Conservation (phyloP, 2,113 vertebrate species). For the Sander vitreus region DNA sequence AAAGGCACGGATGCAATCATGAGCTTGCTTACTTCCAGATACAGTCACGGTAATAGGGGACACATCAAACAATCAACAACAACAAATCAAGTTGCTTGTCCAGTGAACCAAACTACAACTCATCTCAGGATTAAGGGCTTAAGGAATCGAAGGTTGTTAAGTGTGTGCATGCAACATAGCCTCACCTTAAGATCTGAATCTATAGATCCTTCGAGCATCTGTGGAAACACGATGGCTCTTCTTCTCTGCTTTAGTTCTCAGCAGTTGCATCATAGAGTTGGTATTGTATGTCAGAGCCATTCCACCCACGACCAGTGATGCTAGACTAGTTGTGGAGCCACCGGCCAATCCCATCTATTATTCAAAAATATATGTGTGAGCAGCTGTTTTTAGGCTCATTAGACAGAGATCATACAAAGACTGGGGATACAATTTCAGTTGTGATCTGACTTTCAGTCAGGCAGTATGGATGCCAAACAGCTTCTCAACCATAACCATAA, state of each 20-base stretch:
- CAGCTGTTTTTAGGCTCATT: slow-evolving; percentile 67
- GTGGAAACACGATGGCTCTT: background rate
- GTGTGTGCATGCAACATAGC: slow-evolving; percentile 19
- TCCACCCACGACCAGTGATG: slow-evolving; percentile 37
- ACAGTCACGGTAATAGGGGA: slow-evolving; percentile 18
- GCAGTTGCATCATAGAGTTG: slow-evolving; percentile 18
- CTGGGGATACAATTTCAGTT: slow-evolving; percentile 41
- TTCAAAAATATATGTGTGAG: slow-evolving; percentile 66
- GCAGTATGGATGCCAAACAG: background rate
- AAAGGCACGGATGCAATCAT: slow-evolving; percentile 47
- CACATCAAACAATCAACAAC: no score
- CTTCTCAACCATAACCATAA: slow-evolving; percentile 10
- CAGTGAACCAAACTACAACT: slow-evolving; percentile 29
- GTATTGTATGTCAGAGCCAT: slow-evolving; percentile 37
- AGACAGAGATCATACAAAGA: slow-evolving; percentile 41
- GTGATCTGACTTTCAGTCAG: slow-evolving; percentile 25
- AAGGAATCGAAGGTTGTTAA: slow-evolving; percentile 24
- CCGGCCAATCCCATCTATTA: slow-evolving; percentile 71
- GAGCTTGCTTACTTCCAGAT: slow-evolving; percentile 35
- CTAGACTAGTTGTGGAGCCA: slow-evolving; percentile 40
- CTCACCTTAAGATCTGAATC: slow-evolving; percentile 3
- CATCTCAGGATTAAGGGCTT: slow-evolving; percentile 48
- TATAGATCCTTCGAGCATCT: background rate
- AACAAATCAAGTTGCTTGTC: slow-evolving; percentile 26
- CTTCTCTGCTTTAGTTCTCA: slow-evolving; percentile 14